Conservation (phyloP, 2,888 invertebrate species). For the Drosophila demipolita region DNA sequence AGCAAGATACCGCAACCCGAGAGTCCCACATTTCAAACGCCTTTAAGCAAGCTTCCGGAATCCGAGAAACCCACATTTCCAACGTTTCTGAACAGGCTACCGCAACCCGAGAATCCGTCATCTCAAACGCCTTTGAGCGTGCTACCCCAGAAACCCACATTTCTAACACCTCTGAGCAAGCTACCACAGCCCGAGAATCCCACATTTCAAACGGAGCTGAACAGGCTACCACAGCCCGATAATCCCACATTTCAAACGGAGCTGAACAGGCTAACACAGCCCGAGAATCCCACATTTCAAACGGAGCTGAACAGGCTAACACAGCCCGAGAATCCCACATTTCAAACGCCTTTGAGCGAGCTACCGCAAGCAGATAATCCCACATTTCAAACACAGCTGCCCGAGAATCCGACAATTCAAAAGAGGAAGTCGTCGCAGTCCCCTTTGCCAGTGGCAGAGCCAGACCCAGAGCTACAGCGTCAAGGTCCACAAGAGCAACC, state of each 20-base stretch:
- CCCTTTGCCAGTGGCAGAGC: slow-evolving; percentile 22
- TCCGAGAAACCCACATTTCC: no score
- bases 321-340: not conserved
- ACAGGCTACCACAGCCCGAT: not conserved
- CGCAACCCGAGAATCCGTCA: not conserved
- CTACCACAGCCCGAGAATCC: not conserved
- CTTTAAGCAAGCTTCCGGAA: not conserved
- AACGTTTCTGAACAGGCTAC: no score
- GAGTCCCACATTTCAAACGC: not conserved
- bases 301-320: not conserved
- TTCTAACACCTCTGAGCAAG: not conserved
- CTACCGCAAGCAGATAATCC: not conserved
- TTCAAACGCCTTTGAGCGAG: not conserved
- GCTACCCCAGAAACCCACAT: not conserved
- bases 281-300: not conserved
- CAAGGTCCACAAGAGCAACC: not conserved
- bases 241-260: not conserved
- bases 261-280: not conserved
- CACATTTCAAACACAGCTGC: not conserved
- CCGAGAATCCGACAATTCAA: not conserved
- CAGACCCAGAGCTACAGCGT: slow-evolving; percentile 19
- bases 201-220: not conserved
- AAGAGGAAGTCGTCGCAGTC: slow-evolving; percentile 55
- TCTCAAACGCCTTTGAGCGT: not conserved
- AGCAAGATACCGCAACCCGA: not conserved